Conservation (phyloP, 2,113 vertebrate genomes). For the Puma concolor region DNA sequence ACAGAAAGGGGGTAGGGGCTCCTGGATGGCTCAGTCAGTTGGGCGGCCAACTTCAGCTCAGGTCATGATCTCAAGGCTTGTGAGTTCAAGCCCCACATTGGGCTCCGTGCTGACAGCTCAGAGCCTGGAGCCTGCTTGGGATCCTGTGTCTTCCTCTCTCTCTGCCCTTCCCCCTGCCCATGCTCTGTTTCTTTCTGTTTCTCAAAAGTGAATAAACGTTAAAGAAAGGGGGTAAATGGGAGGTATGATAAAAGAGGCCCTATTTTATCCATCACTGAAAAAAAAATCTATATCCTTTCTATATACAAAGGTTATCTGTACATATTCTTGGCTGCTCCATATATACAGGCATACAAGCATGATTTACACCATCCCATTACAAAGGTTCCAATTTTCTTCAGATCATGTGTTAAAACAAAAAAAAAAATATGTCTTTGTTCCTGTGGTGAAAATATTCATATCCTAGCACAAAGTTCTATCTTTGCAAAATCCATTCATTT, state of each 20-base stretch:
- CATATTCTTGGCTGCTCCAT: not conserved
- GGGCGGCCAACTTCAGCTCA: too few relatives aligned
- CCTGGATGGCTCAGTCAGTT: too few relatives aligned
- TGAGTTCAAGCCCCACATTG: too few relatives aligned
- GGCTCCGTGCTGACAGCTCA: too few relatives aligned
- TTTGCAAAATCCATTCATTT: conserved; percentile 15
- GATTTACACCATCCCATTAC: not conserved
- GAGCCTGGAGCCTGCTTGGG: too few relatives aligned
- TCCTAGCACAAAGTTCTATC: not conserved
- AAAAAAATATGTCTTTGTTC: not conserved
- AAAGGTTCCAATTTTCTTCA: not conserved
- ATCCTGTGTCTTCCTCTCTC: too few relatives aligned
- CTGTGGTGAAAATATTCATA: not conserved
- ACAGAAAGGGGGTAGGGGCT: not conserved
- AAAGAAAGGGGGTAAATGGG: not conserved
- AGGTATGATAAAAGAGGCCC: not conserved
- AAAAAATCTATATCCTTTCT: not conserved
- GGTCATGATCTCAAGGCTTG: too few relatives aligned
- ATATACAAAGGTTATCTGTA: not conserved
- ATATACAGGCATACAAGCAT: not conserved
- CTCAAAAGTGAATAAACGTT: not conserved
- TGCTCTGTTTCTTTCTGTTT: too few relatives aligned
- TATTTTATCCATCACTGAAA: not conserved
- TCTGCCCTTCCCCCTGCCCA: too few relatives aligned
- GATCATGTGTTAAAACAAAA: not conserved